Conservation (phyloP, 2,888 invertebrate genomes). For the Carterocephalus palaemon region DNA sequence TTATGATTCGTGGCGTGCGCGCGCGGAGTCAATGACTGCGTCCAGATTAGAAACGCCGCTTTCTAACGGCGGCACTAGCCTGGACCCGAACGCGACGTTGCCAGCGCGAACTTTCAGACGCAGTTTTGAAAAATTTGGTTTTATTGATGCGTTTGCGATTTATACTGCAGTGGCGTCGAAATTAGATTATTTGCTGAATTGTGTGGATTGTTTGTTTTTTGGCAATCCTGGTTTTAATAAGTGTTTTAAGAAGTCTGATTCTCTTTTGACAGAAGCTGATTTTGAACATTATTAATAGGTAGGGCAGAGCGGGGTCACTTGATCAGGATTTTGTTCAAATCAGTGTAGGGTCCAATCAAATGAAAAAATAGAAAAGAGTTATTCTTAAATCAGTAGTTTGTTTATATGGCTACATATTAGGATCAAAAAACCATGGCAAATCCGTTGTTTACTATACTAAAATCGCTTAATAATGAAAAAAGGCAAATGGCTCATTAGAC, state of each 20-base stretch:
- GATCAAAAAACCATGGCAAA: too few relatives aligned
- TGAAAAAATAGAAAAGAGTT: too few relatives aligned
- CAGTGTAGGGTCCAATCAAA: too few relatives aligned
- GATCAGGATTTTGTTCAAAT: too few relatives aligned
- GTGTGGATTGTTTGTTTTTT: background rate
- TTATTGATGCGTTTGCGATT: slow-evolving; percentile 23
- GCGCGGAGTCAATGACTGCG: slow-evolving; percentile 72
- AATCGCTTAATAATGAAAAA: too few relatives aligned
- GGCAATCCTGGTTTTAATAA: slow-evolving; percentile 5
- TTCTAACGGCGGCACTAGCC: slow-evolving; percentile 62
- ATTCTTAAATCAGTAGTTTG: too few relatives aligned
- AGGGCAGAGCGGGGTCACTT: too few relatives aligned
- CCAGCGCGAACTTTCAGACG: slow-evolving; percentile 46
- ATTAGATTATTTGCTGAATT: slow-evolving; percentile 10
- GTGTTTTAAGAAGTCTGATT: background rate
- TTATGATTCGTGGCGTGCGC: slow-evolving; percentile 15
- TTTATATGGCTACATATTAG: too few relatives aligned
- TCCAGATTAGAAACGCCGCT: slow-evolving; percentile 76
- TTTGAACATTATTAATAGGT: too few relatives aligned
- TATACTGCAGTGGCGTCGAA: slow-evolving; percentile 2
- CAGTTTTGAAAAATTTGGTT: slow-evolving; percentile 36
- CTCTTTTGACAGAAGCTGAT: too few relatives aligned
- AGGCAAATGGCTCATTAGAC: too few relatives aligned
- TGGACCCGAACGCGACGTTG: slow-evolving; percentile 58
- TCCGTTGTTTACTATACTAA: too few relatives aligned